Evolutionary conservation across 2,797 vertebrate species (phyloP).

Genomic region (Danio kyathit): DNA sequence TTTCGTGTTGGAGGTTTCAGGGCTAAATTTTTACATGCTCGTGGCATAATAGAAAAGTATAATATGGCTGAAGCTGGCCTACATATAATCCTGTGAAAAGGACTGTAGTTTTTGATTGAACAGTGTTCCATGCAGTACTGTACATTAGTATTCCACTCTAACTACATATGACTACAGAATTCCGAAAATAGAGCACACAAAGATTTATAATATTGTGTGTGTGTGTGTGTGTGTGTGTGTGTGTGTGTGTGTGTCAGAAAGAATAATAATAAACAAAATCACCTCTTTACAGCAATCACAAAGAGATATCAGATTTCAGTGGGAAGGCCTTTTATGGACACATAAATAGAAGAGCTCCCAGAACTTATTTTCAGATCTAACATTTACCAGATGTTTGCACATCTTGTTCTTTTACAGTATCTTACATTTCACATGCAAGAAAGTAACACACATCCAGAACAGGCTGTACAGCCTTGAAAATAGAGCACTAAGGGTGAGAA

Average conservation of each 20-base stretch:
- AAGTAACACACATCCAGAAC: slow-evolving; percentile 19
- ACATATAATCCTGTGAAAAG: too few species aligned
- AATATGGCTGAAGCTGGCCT: too few species aligned
- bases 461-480: slow-evolving; percentile 1
- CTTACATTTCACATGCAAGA: slow-evolving; percentile 22
- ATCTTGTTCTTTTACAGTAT: slow-evolving; percentile 19
- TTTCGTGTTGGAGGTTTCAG: too few species aligned
- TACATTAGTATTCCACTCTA: background rate
- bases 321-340: slow-evolving; percentile 29
- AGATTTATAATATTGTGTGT: background rate
- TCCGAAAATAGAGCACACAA: background rate
- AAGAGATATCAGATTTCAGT: slow-evolving; percentile 10
- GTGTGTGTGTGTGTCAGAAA: background rate
- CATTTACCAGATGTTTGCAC: slow-evolving; percentile 1
- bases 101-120: too few species aligned
- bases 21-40: too few species aligned
- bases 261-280: background rate
- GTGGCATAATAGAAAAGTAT: too few species aligned
- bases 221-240: background rate
- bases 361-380: background rate
- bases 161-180: background rate
- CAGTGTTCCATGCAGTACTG: background rate
- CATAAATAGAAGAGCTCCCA: background rate
- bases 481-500: background rate
- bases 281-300: background rate